Evolutionary conservation across 2,888 invertebrate species (phyloP), one percentile per base, ranked within the genome.

Genomic region (Stictocephala bisonia): DNA sequence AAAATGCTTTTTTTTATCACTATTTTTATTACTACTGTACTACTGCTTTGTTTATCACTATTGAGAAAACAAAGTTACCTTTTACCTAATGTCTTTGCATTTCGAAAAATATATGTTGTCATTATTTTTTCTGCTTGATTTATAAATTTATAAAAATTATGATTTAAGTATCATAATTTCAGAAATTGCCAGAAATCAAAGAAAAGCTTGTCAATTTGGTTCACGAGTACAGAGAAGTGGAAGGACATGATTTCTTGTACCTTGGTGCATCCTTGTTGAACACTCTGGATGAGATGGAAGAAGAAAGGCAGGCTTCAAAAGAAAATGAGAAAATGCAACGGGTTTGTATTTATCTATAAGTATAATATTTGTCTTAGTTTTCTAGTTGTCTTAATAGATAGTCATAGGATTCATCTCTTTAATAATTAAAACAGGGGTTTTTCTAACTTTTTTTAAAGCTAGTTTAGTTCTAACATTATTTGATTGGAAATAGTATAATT

Each of bases 151-250:
- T 35, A 24, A 69, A 24, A 20, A 13, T 70, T 41, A 31, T 50
- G 48, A 56, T 74, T 13, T 75, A 44, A n/a, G 9, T 44, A 15
- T 75, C 50, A 72, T 31, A 74, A 76, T 56, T 67, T 51, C 71
- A 85, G 76, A 86, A 91, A 84, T 83, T 94, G 64, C 93, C 94
- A 0, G 90, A 91, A 84, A 88, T 93, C 44, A 93, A 93, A 82
- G 87, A 86, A 0, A 88, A 90, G 80, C 85, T 94, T 0, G 84
- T 84, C 1, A 85, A 86, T 0, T 78, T 91, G 66, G 88, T 89
- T 3, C 80, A 83, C 0, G 84, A 86, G 0, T 91, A 88, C 78
- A 88, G 90, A 81, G 80, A 83, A 1, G 83, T 82, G 6, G 86
- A 87, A 31, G 87, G 88, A 0, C 84, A 82, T 11, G 83, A 84